Evolutionary conservation across 2,797 vertebrate species (phyloP).

Genomic region (Heliangelus exortis): DNA sequence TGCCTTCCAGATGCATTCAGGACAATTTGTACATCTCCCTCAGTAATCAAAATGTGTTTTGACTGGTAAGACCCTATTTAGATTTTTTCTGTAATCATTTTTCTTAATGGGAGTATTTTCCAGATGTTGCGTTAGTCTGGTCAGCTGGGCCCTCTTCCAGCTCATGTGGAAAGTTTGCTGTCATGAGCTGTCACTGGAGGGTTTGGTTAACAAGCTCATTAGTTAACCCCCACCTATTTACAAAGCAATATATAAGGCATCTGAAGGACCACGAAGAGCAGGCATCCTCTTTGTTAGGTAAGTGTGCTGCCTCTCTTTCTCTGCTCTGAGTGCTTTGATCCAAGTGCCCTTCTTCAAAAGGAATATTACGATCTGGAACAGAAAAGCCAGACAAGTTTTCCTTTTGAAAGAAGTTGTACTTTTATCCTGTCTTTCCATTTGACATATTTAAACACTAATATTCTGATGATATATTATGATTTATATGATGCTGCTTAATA

Average conservation of each 20-base stretch:
- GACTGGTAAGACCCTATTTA: conserved; percentile 75
- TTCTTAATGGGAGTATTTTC: conserved; percentile 82
- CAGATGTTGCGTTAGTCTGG: conserved; percentile 81
- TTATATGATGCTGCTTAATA: background rate
- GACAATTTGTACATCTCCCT: conserved; percentile 77
- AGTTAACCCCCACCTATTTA: conserved; percentile 68
- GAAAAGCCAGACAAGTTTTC: background rate
- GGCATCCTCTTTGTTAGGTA: conserved; percentile 69
- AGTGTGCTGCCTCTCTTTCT: conserved; percentile 60
- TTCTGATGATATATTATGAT: background rate
- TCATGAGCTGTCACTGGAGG: conserved; percentile 77
- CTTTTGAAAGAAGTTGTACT: background rate
- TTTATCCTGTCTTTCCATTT: background rate
- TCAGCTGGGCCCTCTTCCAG: conserved; percentile 77
- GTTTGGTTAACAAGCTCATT: conserved; percentile 77
- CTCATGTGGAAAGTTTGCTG: conserved; percentile 80
- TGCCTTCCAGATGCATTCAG: conserved; percentile 63
- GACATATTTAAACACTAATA: background rate
- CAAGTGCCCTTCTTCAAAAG: conserved; percentile 4
- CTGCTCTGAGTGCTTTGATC: background rate
- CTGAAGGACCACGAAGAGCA: conserved; percentile 33
- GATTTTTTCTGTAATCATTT: conserved; percentile 77
- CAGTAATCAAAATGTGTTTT: conserved; percentile 78
- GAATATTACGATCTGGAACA: background rate
- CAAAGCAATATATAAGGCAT: conserved; percentile 78